Evolutionary conservation across 2,888 invertebrate genomes (phyloP).

Genomic region (Amphipoea oculea): DNA sequence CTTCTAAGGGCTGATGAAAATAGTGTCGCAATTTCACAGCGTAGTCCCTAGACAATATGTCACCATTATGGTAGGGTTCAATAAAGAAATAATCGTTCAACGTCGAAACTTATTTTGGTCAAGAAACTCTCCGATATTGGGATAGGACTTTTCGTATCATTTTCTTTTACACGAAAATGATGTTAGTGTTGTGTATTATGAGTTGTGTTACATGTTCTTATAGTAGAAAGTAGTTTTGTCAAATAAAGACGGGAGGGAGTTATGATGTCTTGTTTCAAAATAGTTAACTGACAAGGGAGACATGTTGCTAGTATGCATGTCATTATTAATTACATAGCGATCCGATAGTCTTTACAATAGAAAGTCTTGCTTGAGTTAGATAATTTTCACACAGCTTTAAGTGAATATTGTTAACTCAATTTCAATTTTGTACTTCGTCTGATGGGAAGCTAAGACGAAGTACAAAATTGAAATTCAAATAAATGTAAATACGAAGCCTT

Average conservation of each 20-base stretch:
- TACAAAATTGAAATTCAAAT: conserved; percentile 30
- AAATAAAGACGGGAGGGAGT: background rate
- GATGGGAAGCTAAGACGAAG: background rate
- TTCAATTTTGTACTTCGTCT: too few relatives aligned
- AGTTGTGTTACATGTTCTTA: background rate
- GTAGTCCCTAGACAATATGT: conserved; percentile 19
- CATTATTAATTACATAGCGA: background rate
- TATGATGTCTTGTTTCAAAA: background rate
- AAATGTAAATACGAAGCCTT: conserved; percentile 6
- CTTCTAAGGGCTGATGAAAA: conserved; percentile 11
- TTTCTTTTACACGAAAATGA: conserved; percentile 19
- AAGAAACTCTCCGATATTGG: conserved; percentile 5
- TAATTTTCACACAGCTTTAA: background rate
- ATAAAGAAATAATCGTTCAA: conserved; percentile 41
- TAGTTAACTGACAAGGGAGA: background rate
- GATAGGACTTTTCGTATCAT: background rate
- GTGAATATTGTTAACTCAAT: background rate
- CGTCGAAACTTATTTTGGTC: conserved; percentile 30
- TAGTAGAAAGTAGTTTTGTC: background rate
- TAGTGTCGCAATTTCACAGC: conserved; percentile 9
- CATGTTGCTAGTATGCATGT: background rate
- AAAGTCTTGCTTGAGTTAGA: background rate
- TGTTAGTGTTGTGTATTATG: conserved; percentile 16
- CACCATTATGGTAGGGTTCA: conserved; percentile 32
- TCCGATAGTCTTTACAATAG: fast-evolving